Percentiles rank a stretch among this genome's conserved stretches.
phyloP scores from a whole-genome alignment of 2,113 vertebrate species.

The Apteryx owenii region DNA sequence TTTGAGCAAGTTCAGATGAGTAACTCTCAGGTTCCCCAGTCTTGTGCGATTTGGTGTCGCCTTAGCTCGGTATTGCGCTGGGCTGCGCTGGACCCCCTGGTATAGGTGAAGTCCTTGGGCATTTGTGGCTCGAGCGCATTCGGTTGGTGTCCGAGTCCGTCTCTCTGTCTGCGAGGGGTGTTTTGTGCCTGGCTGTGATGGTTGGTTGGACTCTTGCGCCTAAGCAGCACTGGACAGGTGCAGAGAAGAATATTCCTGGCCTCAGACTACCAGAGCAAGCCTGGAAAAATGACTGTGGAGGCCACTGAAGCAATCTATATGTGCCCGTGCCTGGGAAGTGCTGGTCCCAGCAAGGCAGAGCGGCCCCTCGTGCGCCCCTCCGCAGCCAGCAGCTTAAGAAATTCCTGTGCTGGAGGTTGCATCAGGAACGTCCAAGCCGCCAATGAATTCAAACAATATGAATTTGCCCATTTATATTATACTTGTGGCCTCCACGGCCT shows the following conservation, averaged over 20 bases:
- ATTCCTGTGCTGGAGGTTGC: not conserved
- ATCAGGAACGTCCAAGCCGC: not conserved
- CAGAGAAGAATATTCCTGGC: not conserved
- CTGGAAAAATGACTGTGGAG: not conserved
- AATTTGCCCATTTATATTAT: not conserved
- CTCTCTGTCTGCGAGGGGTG: not conserved
- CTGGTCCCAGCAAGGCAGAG: not conserved
- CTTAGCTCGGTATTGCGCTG: not conserved
- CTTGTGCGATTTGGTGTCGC: not conserved
- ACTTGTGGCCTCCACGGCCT: not conserved
- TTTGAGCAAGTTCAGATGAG: not conserved
- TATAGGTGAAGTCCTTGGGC: not conserved
- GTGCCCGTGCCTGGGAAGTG: not conserved
- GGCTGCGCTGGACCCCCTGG: not conserved
- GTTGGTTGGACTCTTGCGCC: not conserved
- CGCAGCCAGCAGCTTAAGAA: not conserved
- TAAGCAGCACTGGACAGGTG: not conserved
- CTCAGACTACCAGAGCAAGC: not conserved
- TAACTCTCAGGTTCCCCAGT: not conserved
- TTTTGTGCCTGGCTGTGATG: accelerated
- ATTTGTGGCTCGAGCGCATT: not conserved
- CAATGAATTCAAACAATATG: not conserved
- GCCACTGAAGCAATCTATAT: not conserved
- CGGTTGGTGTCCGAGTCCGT: not conserved
- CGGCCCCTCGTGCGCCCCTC: not conserved